phyloP scores from a whole-genome alignment of 2,888 invertebrate genomes.

The Drosophila melanocephala region DNA sequence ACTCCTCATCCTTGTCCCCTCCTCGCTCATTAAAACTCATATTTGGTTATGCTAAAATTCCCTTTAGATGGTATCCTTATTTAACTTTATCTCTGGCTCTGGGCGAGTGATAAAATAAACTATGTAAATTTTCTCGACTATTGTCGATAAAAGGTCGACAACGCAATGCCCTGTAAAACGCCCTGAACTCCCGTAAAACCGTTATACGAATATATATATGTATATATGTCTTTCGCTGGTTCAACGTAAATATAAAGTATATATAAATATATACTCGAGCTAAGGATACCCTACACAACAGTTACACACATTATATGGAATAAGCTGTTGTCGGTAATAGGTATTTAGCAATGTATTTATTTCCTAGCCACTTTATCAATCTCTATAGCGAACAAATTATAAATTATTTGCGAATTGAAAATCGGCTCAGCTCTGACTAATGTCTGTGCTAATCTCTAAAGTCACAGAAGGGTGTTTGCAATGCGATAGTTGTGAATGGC shows the following conservation, averaged over 20 bases:
- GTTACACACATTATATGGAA: not conserved
- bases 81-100: slow-evolving; percentile 37
- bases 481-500: not conserved
- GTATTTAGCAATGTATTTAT: not conserved
- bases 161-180: not conserved
- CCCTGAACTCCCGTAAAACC: not conserved
- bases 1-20: not conserved
- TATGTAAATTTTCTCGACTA: not conserved
- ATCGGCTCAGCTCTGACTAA: not conserved
- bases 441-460: not conserved
- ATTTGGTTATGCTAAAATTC: slow-evolving; percentile 31
- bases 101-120: slow-evolving; percentile 12
- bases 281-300: not conserved
- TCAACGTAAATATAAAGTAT: not conserved
- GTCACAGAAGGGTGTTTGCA: not conserved
- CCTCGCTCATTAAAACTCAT: slow-evolving; percentile 18
- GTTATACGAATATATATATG: not conserved
- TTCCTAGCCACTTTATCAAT: not conserved
- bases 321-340: not conserved
- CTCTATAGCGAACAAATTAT: not conserved
- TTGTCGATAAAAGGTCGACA: not conserved
- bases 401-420: not conserved
- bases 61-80: slow-evolving; percentile 50
- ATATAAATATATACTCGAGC: not conserved
- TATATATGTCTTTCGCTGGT: not conserved